phyloP scores from a whole-genome alignment of 2,888 invertebrate genomes.

The Loripinus fragilis region DNA sequence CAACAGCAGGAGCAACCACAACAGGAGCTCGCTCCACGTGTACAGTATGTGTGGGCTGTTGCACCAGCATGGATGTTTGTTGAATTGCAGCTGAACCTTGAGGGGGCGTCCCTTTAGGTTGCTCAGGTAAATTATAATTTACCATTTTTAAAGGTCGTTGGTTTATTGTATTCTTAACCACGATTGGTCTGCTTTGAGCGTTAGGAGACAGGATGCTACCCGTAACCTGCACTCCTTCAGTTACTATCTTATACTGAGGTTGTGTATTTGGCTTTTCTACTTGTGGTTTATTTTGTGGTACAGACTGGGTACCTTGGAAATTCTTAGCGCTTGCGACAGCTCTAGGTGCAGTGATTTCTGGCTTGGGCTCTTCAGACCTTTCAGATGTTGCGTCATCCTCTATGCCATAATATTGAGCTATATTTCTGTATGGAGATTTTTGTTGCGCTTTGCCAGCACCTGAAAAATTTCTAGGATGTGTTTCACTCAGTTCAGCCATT shows the following conservation, averaged over 20 bases:
- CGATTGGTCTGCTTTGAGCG: conserved; percentile 3
- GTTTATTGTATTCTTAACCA: background rate
- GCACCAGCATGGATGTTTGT: background rate
- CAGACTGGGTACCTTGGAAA: conserved; percentile 31
- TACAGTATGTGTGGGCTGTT: background rate
- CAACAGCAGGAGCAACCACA: background rate
- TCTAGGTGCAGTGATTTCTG: background rate
- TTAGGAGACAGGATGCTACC: conserved; percentile 1
- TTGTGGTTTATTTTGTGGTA: conserved; percentile 17
- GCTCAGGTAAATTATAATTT: background rate
- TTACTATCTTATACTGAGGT: conserved; percentile 3
- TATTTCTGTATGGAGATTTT: conserved; percentile 43
- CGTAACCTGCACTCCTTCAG: background rate
- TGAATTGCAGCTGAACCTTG: background rate
- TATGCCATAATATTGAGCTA: conserved; percentile 20
- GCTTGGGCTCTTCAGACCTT: conserved; percentile 8
- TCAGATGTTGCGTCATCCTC: conserved; percentile 25
- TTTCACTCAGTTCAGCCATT: conserved; percentile 52
- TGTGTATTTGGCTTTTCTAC: background rate
- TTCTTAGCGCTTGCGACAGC: conserved; percentile 25
- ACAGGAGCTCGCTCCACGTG: background rate
- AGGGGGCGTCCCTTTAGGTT: background rate
- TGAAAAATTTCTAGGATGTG: conserved; percentile 56
- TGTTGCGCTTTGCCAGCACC: conserved; percentile 43
- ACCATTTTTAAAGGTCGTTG: background rate